phyloP scores from a whole-genome alignment of 1,140 invertebrate species.

The Danaus plexippus region DNA sequence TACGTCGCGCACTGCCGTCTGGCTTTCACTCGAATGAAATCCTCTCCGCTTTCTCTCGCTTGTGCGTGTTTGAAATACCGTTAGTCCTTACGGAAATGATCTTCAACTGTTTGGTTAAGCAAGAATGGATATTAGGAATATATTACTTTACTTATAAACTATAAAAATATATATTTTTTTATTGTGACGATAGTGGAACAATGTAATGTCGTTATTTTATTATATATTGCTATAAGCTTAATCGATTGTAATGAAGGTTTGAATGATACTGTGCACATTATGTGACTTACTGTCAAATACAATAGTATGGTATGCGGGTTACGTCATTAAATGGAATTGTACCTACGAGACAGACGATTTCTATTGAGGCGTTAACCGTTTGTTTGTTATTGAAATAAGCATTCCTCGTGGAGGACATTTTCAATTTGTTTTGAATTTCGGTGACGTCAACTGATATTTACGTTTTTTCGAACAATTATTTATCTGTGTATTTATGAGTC shows the following conservation, averaged over 20 bases:
- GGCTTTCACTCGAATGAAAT: constrained; percentile 61
- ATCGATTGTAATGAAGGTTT: constrained; percentile 7
- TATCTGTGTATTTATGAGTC: too few relatives aligned
- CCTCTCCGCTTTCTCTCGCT: constrained; percentile 59
- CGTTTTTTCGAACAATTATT: not conserved
- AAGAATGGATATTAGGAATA: constrained; percentile 9
- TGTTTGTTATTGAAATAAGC: not conserved
- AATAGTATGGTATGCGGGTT: constrained; percentile 32
- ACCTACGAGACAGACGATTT: constrained; percentile 6
- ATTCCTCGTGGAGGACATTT: too few relatives aligned
- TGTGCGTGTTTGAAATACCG: constrained; percentile 48
- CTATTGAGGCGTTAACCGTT: constrained; percentile 6
- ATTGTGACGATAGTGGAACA: not conserved
- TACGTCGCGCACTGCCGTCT: constrained; percentile 44
- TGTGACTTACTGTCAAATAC: constrained; percentile 9
- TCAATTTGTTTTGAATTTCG: constrained; percentile 6
- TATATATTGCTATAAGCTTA: too few relatives aligned
- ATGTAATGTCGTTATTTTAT: too few relatives aligned
- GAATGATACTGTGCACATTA: constrained; percentile 17
- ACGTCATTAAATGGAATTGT: constrained; percentile 16
- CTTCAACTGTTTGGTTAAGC: constrained; percentile 27
- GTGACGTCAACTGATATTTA: constrained; percentile 1
- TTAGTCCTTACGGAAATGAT: constrained; percentile 39
- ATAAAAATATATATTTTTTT: not conserved
- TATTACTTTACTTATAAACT: constrained; percentile 1